These are phyloP conservation scores for Cerastoderma edule DNA, from an alignment of 2,888 invertebrate genomes.

Conservation along the genomic window DNA sequence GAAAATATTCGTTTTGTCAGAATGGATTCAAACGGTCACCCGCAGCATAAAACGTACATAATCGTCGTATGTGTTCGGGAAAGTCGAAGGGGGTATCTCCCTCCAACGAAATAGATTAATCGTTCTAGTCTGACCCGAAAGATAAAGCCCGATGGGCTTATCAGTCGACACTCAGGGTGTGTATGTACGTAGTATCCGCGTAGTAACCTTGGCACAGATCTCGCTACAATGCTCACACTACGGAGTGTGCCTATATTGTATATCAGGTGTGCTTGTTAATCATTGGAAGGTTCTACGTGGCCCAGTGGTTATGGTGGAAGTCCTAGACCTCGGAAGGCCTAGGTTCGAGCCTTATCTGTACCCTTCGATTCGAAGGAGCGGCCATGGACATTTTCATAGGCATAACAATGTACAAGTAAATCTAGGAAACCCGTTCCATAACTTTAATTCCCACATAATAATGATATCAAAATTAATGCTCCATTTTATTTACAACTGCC, in stretches of 20 bases:
- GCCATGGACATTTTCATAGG: neutral
- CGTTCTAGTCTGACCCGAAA: neutral
- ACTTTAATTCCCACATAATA: too few relatives aligned
- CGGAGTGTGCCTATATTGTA: neutral
- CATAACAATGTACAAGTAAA: neutral
- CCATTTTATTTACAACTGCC: too few relatives aligned
- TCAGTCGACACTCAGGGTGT: neutral
- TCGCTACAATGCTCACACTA: neutral
- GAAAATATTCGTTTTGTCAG: neutral
- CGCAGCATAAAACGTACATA: neutral
- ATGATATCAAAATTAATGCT: too few relatives aligned
- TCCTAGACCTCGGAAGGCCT: neutral
- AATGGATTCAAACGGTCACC: neutral
- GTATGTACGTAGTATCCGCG: neutral
- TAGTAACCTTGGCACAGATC: constrained; percentile 4
- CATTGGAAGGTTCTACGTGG: neutral
- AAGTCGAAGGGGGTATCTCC: too few relatives aligned
- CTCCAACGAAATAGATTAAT: too few relatives aligned
- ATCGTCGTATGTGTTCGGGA: neutral
- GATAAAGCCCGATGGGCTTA: neutral
- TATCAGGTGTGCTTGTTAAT: neutral
- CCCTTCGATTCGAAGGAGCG: neutral
- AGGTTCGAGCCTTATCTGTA: neutral
- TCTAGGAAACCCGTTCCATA: too few relatives aligned
- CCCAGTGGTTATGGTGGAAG: neutral